A percentile compares a stretch with the other conserved stretches of the same genome.
Evolutionary conservation across 37 sponge, comb jelly and placozoan genomes (phyloP).

Genomic region (Hormiphora californensis): DNA sequence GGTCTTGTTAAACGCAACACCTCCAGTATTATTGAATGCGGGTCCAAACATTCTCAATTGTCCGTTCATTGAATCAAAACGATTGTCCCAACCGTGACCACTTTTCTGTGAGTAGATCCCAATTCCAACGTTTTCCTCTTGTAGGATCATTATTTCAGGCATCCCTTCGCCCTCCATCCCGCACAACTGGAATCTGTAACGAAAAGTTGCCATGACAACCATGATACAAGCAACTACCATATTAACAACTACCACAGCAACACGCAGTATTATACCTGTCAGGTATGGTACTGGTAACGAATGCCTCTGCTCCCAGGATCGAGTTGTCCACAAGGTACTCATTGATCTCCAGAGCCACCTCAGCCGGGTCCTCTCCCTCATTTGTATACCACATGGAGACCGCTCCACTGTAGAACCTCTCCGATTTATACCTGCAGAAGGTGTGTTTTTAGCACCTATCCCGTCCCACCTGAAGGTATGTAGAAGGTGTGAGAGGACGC

Average conservation of each 20-base stretch:
- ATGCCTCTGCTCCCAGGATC: no score
- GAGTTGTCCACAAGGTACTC: neutral
- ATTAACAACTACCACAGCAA: neutral
- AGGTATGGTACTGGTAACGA: no score
- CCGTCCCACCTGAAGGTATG: no score
- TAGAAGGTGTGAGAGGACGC: no score
- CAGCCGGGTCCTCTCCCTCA: neutral
- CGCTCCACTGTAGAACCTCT: neutral
- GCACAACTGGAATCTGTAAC: slow-evolving; percentile 4
- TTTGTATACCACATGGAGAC: neutral
- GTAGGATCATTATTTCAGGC: neutral
- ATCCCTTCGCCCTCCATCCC: neutral
- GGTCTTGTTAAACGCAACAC: neutral
- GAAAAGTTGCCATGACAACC: neutral
- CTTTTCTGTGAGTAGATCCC: neutral
- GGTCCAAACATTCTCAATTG: neutral
- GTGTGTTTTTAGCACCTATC: no score
- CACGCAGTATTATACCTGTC: neutral
- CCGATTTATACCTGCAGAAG: neutral
- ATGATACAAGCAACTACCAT: neutral
- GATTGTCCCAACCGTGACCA: slow-evolving; percentile 14
- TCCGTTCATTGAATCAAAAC: neutral
- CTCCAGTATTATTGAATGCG: neutral
- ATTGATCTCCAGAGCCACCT: neutral
- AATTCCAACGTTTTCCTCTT: neutral